Conservation (phyloP, 1,140 invertebrate genomes). For the Zaprionus camerounensis region DNA sequence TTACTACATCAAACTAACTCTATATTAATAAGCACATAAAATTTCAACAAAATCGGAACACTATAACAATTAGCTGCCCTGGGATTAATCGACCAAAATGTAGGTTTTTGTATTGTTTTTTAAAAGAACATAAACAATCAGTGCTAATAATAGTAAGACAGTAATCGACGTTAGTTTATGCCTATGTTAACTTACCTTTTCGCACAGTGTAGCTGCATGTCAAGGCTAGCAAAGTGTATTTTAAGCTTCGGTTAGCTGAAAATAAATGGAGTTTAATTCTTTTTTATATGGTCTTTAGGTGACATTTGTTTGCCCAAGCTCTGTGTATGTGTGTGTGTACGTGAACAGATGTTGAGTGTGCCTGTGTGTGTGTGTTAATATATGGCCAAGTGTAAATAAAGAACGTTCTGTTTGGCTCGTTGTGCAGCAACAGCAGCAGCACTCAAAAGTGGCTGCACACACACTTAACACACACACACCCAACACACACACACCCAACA, state of each 20-base stretch:
- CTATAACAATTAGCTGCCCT: too few relatives aligned
- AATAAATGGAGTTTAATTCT: slow-evolving; percentile 40
- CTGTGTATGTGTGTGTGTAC: neutral
- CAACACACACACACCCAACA: neutral
- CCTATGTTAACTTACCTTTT: neutral
- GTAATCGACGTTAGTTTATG: neutral
- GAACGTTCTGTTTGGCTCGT: slow-evolving; percentile 51
- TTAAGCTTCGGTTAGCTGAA: slow-evolving; percentile 30
- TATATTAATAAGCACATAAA: too few relatives aligned
- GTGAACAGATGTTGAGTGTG: slow-evolving; percentile 1
- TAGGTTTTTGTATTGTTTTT: too few relatives aligned
- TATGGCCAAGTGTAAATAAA: slow-evolving; percentile 74
- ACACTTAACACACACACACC: slow-evolving; percentile 34
- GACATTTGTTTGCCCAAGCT: slow-evolving; percentile 26
- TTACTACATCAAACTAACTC: too few relatives aligned
- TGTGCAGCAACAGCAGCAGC: slow-evolving; percentile 49
- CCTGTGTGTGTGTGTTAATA: slow-evolving; percentile 51
- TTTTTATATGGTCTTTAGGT: slow-evolving; percentile 36
- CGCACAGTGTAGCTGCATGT: slow-evolving; percentile 11
- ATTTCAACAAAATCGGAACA: too few relatives aligned
- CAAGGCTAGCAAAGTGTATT: slow-evolving; percentile 19
- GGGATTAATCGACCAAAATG: too few relatives aligned
- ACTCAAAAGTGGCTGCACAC: slow-evolving; percentile 67
- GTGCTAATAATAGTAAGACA: neutral
- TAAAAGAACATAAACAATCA: too few relatives aligned